Conservation (phyloP, 2,113 vertebrate species). For the Scomber colias region DNA sequence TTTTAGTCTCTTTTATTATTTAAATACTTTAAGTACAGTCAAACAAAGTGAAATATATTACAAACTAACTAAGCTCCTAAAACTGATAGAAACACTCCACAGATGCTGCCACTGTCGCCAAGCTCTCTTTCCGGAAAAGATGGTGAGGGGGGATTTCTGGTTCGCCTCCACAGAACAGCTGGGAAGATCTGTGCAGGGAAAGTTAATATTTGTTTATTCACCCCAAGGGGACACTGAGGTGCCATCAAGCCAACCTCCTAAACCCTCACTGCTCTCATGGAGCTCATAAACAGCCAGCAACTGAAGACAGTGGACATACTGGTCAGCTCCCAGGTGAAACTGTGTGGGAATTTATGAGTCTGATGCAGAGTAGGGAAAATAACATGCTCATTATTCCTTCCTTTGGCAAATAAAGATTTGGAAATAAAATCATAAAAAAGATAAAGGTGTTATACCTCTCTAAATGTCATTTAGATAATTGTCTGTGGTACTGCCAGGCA, state of each 20-base stretch:
- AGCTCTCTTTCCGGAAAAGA: neutral
- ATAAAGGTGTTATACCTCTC: neutral
- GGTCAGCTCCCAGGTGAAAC: slow-evolving; percentile 21
- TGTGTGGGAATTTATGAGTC: neutral
- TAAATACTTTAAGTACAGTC: too few species aligned
- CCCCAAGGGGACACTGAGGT: slow-evolving; percentile 14
- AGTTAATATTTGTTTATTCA: slow-evolving; percentile 49
- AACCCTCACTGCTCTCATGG: slow-evolving; percentile 10
- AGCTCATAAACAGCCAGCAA: slow-evolving; percentile 26
- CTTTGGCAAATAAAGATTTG: slow-evolving; percentile 33
- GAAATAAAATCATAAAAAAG: slow-evolving; percentile 17
- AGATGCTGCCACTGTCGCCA: neutral
- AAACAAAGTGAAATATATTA: neutral
- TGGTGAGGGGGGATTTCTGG: neutral
- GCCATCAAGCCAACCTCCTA: slow-evolving; percentile 19
- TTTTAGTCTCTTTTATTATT: too few species aligned
- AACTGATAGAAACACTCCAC: neutral
- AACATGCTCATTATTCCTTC: neutral
- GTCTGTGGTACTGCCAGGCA: neutral
- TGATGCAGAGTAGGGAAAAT: neutral
- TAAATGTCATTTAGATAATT: neutral
- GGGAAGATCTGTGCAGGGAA: slow-evolving; percentile 33
- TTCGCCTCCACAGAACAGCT: slow-evolving; percentile 41
- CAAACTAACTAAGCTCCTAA: neutral
- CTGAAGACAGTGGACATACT: neutral